phyloP scores from a whole-genome alignment of 2,888 invertebrate species.

The Euclidia mi region DNA sequence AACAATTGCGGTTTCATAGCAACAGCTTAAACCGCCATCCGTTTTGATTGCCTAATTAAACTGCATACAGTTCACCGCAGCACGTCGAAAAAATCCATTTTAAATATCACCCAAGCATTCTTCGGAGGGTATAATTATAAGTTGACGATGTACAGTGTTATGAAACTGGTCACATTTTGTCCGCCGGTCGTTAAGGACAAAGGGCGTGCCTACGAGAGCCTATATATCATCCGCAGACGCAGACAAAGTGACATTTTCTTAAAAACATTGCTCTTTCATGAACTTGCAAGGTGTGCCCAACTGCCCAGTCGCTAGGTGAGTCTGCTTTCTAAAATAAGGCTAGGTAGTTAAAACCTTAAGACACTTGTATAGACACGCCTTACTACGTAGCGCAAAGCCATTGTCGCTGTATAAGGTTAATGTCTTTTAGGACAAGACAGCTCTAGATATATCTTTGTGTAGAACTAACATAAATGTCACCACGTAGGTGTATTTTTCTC shows the following conservation, averaged over 20 bases:
- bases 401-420: no score
- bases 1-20: no score
- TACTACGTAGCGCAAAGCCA: no score
- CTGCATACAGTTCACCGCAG: neutral
- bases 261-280: slow-evolving; percentile 17
- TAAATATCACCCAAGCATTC: slow-evolving; percentile 23
- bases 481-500: no score
- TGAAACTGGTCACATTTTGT: slow-evolving; percentile 53
- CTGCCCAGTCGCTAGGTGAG: neutral
- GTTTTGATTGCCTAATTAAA: neutral
- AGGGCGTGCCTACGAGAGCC: slow-evolving; percentile 33
- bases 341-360: neutral
- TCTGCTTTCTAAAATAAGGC: slow-evolving; percentile 1
- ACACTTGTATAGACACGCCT: no score
- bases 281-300: neutral
- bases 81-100: slow-evolving; percentile 34
- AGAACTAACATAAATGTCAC: no score
- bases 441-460: no score
- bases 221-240: slow-evolving; percentile 39
- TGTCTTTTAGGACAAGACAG: no score
- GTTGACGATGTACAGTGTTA: slow-evolving; percentile 45
- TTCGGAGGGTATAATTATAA: slow-evolving; percentile 49
- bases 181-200: slow-evolving; percentile 42
- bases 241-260: slow-evolving; percentile 40
- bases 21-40: no score